Evolutionary conservation across 2,797 vertebrate genomes (phyloP).

Genomic region (Catostomus latipinnis): DNA sequence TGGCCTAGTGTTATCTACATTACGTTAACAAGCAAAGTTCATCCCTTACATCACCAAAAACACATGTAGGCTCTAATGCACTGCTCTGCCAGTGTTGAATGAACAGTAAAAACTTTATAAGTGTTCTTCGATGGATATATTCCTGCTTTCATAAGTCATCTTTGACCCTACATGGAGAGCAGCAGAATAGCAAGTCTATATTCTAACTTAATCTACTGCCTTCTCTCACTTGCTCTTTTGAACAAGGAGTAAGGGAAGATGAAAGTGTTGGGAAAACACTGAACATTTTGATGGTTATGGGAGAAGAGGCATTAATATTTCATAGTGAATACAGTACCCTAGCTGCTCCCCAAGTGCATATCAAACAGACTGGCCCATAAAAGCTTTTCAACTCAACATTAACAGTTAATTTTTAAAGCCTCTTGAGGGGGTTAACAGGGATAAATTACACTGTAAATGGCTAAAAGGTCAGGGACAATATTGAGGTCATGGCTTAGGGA

Average conservation of each 20-base stretch:
- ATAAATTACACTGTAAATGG: constrained; percentile 24
- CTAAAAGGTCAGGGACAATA: constrained; percentile 36
- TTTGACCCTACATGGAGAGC: not conserved
- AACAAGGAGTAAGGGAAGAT: constrained; percentile 20
- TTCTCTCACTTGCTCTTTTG: not conserved
- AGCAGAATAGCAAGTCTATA: not conserved
- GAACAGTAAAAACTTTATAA: not conserved
- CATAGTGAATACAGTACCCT: constrained; percentile 68
- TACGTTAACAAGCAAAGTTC: not conserved
- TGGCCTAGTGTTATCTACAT: not conserved
- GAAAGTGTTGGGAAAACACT: constrained; percentile 50
- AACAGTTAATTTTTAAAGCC: constrained; percentile 60
- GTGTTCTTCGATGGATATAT: not conserved
- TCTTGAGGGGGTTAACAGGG: constrained; percentile 22
- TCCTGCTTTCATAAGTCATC: not conserved
- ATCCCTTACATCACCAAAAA: constrained; percentile 24
- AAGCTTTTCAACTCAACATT: constrained; percentile 72
- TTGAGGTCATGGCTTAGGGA: not conserved
- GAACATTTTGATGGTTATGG: constrained; percentile 56
- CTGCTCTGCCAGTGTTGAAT: not conserved
- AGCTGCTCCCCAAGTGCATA: constrained; percentile 61
- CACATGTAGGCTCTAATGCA: not conserved
- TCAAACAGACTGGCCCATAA: constrained; percentile 67
- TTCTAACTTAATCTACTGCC: not conserved
- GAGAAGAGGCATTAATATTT: constrained; percentile 69